phyloP scores from a whole-genome alignment of 1,140 invertebrate species.

The Ctenoplectra terminalis region DNA sequence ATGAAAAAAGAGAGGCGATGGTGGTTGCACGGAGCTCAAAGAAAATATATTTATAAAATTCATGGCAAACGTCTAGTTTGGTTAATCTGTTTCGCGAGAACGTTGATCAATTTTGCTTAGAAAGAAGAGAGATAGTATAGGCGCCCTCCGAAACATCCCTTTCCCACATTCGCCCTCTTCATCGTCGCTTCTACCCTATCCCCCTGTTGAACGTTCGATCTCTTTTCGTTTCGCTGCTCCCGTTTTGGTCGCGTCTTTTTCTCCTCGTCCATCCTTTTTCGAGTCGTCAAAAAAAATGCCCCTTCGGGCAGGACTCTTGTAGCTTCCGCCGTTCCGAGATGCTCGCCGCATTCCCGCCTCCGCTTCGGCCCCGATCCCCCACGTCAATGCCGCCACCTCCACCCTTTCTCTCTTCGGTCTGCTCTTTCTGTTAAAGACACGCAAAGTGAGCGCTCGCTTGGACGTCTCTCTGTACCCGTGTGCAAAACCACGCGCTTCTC shows the following conservation, averaged over 20 bases:
- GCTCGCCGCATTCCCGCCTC: slow-evolving; percentile 15
- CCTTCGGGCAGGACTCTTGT: slow-evolving; percentile 64
- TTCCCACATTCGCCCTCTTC: slow-evolving; percentile 52
- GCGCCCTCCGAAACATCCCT: slow-evolving; percentile 41
- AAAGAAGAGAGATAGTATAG: slow-evolving; percentile 35
- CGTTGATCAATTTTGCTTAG: slow-evolving; percentile 69
- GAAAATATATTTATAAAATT: slow-evolving; percentile 71
- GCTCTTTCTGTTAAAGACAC: slow-evolving; percentile 37
- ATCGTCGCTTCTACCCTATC: slow-evolving; percentile 51
- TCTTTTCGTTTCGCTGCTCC: slow-evolving; percentile 21
- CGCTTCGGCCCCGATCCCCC: slow-evolving; percentile 2
- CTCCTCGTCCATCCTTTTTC: slow-evolving; percentile 42
- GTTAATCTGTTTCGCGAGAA: slow-evolving; percentile 70
- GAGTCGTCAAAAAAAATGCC: slow-evolving; percentile 60
- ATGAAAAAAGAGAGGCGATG: slow-evolving; percentile 33
- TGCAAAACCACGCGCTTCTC: slow-evolving; percentile 14
- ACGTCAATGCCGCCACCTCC: slow-evolving; percentile 31
- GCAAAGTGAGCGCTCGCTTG: slow-evolving; percentile 14
- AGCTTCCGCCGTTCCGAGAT: slow-evolving; percentile 68
- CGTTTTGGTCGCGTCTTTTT: slow-evolving; percentile 1
- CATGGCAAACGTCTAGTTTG: slow-evolving; percentile 59
- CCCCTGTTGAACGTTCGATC: slow-evolving; percentile 1
- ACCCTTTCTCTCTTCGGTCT: slow-evolving; percentile 1
- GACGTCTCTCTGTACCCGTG: background rate
- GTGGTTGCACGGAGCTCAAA: slow-evolving; percentile 35